Evolutionary conservation across 2,113 vertebrate species (phyloP).

Genomic region (Arizona elegans): DNA sequence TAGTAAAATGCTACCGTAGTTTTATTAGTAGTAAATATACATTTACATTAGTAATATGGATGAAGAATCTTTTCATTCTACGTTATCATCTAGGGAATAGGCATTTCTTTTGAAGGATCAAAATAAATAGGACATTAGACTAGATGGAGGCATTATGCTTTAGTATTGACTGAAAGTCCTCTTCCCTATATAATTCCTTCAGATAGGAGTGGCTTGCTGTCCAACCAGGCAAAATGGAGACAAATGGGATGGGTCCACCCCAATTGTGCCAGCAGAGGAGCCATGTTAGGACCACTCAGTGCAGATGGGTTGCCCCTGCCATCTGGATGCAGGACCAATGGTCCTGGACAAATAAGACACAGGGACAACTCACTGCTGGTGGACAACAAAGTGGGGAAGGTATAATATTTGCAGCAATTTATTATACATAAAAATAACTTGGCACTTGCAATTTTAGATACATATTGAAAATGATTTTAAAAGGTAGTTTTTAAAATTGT

Average conservation of each 20-base stretch:
- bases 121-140: not conserved
- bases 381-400: not conserved
- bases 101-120: not conserved
- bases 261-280: not conserved
- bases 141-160: not conserved
- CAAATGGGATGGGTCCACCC: not conserved
- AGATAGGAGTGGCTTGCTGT: not conserved
- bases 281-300: not conserved
- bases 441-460: not conserved
- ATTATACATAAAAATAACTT: not conserved
- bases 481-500: not conserved
- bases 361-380: not conserved
- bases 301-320: not conserved
- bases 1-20: not conserved
- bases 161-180: not conserved
- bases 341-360: not conserved
- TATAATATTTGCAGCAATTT: not conserved
- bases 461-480: not conserved
- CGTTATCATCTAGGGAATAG: not conserved
- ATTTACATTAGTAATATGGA: not conserved
- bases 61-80: not conserved
- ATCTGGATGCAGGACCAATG: not conserved
- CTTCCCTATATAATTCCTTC: not conserved
- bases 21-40: not conserved
- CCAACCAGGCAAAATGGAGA: not conserved